Conservation (phyloP, 2,797 vertebrate genomes). For the Syngnathus rostellatus region DNA sequence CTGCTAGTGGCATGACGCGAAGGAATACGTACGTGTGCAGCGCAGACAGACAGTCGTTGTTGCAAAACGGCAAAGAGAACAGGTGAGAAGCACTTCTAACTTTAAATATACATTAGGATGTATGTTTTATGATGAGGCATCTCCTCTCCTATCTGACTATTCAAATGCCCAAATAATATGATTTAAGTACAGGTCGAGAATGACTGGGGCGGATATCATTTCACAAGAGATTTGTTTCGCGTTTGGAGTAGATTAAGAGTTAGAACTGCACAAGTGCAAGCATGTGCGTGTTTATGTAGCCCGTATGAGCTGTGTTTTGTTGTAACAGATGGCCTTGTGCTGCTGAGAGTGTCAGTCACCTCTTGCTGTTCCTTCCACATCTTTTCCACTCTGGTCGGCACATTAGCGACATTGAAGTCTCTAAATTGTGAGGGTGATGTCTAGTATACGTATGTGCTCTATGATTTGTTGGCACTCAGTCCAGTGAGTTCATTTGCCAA, state of each 20-base stretch:
- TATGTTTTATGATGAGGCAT: neutral
- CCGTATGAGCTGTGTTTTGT: slow-evolving; percentile 24
- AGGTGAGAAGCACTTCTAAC: slow-evolving; percentile 61
- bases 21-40: slow-evolving; percentile 88
- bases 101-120: neutral
- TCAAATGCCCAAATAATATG: neutral
- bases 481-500: too few relatives aligned
- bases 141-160: neutral
- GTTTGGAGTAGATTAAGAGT: slow-evolving; percentile 23
- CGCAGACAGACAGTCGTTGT: slow-evolving; percentile 73
- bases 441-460: too few relatives aligned
- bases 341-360: slow-evolving; percentile 46
- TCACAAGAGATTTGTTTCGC: slow-evolving; percentile 20
- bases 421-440: neutral
- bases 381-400: neutral
- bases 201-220: neutral
- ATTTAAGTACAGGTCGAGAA: neutral
- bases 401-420: neutral
- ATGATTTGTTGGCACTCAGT: too few relatives aligned
- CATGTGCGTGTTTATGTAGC: slow-evolving; percentile 4
- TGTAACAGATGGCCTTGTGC: slow-evolving; percentile 36
- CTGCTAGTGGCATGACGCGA: slow-evolving; percentile 84
- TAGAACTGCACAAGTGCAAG: slow-evolving; percentile 10
- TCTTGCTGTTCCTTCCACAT: slow-evolving; percentile 6
- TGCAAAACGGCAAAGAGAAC: slow-evolving; percentile 90